Base-by-base conservation (phyloP, 2,113 vertebrate species). In the Sardina pilchardus region DNA sequence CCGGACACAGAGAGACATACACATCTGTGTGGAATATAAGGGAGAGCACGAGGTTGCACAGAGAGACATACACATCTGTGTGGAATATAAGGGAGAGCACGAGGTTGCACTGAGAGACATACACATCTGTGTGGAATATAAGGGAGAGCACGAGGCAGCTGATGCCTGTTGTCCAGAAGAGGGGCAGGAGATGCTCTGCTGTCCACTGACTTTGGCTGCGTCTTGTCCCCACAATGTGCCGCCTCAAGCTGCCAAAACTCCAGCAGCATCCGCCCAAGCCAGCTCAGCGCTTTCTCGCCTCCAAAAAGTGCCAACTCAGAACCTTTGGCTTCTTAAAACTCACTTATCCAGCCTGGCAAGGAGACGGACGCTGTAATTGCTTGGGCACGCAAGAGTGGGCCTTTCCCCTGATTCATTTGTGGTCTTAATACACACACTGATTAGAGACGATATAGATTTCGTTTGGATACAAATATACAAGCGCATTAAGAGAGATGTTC, bases 291-390 rank as follows among this genome's bases (percentile, higher is more conserved):
- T 78, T 78, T 78, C 36, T 34, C 6, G 26, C 10, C 71, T 39
- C 30, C 0, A 36, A 78, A 71, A 78, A 78, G 19, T 78, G 71
- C 71, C 71, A 78, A 39, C 71, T 78, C 71, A 36, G 71, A 78
- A 78, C 36, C 71, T 34, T 36, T 12, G 71, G 71, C 30, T 78
- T 78, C 71, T 78, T 78, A 78, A 78, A 78, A 78, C 71, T 78
- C 71, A 78, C 71, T 78, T 78, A 78, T 36, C 71, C 14, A 16
- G 2, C 14, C 26, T 78, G 71, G 71, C 71, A 36, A 17, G 71
- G 71, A 78, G 14, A 78, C 30, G 12, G 71, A 36, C 16, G 34
- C 71, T 78, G 17, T 78, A 78, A 78, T 78, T 78, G 71, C 71
- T 36, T 78, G 71, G 71, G 16, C 34, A 78, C 3, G 14, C 12